Conservation (phyloP, 2,797 vertebrate species). For the Alfaro cultratus region DNA sequence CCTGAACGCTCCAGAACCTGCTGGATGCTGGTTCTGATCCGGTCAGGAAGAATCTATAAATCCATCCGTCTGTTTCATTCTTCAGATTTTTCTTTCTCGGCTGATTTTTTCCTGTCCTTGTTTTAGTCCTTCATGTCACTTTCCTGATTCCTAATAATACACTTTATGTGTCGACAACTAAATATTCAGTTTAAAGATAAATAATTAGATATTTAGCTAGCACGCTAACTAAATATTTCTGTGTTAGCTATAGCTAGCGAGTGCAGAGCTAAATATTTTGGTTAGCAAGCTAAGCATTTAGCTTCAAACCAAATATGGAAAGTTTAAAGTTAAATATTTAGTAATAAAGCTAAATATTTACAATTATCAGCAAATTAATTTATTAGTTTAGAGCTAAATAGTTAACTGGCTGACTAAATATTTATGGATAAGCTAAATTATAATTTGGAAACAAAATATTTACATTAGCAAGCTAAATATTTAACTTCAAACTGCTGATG, state of each 20-base stretch:
- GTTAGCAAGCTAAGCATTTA: neutral
- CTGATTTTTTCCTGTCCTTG: neutral
- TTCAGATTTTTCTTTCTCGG: neutral
- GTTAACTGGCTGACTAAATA: neutral
- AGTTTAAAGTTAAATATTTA: neutral
- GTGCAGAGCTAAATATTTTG: neutral
- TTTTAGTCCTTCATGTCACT: neutral
- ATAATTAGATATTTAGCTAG: too few species aligned
- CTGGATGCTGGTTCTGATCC: constrained; percentile 53
- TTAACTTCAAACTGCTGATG: too few species aligned
- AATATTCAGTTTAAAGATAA: too few species aligned
- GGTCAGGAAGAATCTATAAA: neutral
- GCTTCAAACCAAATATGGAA: neutral
- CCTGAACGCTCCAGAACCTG: constrained; percentile 19
- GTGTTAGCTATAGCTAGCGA: too few species aligned
- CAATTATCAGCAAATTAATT: neutral
- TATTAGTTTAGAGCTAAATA: neutral
- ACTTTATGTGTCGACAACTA: neutral
- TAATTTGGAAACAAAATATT: neutral
- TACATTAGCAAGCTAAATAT: neutral
- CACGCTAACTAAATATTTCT: too few species aligned
- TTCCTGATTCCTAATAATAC: neutral
- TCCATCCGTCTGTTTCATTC: neutral
- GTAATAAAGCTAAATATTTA: neutral
- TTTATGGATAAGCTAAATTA: neutral